Evolutionary conservation across 2,888 invertebrate species (phyloP).

Genomic region (Catotricha subobsoleta): DNA sequence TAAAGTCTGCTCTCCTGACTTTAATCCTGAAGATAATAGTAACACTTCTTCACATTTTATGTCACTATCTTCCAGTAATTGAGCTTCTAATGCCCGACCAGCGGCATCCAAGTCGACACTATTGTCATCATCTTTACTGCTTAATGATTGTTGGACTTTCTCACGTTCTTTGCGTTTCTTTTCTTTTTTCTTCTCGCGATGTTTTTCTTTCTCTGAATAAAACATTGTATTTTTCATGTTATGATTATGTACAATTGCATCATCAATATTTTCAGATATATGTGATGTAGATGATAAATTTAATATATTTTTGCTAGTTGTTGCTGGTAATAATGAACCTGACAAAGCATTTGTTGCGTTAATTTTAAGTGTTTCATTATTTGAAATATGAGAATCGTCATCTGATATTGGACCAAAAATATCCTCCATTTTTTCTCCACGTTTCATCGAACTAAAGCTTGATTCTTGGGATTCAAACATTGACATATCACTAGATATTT

Average conservation of each 20-base stretch:
- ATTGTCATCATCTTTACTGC: constrained; percentile 49
- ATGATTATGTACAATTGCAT: constrained; percentile 7
- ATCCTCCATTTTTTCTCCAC: constrained; percentile 71
- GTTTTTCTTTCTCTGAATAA: constrained; percentile 23
- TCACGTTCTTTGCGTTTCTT: constrained; percentile 45
- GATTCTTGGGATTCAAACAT: constrained; percentile 4
- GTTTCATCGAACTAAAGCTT: constrained; percentile 29
- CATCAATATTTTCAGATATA: background rate
- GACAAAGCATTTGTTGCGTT: background rate
- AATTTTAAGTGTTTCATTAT: background rate
- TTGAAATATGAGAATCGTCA: constrained; percentile 33
- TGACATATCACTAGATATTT: constrained; percentile 18
- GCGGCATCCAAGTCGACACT: constrained; percentile 67
- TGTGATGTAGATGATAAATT: background rate
- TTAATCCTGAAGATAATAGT: background rate
- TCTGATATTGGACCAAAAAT: constrained; percentile 76
- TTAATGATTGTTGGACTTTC: constrained; percentile 28
- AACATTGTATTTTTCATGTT: constrained; percentile 19
- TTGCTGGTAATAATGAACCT: background rate
- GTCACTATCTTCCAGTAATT: constrained; percentile 46
- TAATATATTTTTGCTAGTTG: background rate
- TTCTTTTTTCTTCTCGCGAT: constrained; percentile 38
- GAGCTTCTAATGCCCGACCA: constrained; percentile 64
- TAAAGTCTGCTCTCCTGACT: constrained; percentile 19
- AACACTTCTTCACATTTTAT: constrained; percentile 25